Base-by-base conservation (phyloP, 2,888 invertebrate genomes). In the Gymnosoma rotundatum region DNA sequence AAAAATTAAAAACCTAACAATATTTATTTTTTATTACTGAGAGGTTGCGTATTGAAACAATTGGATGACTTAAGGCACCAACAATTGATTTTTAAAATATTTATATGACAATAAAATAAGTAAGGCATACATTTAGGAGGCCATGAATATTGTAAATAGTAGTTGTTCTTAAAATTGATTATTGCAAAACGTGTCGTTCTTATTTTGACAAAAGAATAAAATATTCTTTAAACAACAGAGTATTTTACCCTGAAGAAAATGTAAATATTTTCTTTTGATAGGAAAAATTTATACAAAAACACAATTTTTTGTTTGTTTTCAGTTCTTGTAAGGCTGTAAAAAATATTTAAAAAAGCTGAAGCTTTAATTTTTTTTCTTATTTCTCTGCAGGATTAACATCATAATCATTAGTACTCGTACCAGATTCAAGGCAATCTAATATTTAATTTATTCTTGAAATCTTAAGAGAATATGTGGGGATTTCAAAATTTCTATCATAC, bases 61-160 rank as follows among this genome's bases (percentile, higher is more conserved):
- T 25, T 4, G 4, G 25, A 25, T 25, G 21, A 21, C n/a, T 58
- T 6, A 6, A 38, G 42, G 18, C 18, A 20, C 1, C 16, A 60
- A 60, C n/a, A 54, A 56, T 78, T 56, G 18, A 48, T 63, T 78
- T 64, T 58, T 64, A 48, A 72, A 56, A 78, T 64, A 70, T 72
- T 56, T 58, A 56, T 63, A 50, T 25, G 20, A 36, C n/a, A 25
- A 48, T 58, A 58, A 18, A 9, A 61, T 45, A 21, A 58, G 58
- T 25, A 56, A 48, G 36, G 64, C 50, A 79, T 72, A 58, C 42
- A 5, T 42, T 66, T 50, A 66, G 72, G 72, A 9, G 61, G 1
- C 18, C 16, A 42, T 38, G 1, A 61, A 78, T 69, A 20, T n/a
- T 36, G 25, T 25, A 25, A 21, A n/a, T 16, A 36, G 45, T 2